Base-by-base conservation (phyloP, 2,797 vertebrate genomes). In the Columba guinea region DNA sequence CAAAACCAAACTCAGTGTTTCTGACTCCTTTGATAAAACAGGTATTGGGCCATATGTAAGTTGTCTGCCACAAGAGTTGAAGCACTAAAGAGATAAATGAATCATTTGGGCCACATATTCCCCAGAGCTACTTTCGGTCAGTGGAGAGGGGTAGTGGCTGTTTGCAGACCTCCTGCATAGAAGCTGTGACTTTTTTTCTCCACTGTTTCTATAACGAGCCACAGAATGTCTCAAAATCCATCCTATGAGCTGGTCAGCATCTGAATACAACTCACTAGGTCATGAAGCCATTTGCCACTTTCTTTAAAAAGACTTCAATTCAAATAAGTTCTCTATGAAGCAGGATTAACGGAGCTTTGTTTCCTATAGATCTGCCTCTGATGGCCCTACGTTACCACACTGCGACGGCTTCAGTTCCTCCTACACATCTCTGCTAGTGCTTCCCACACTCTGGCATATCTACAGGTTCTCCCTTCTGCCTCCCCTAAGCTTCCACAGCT, bases 121-220 rank as follows among this genome's bases (percentile, higher is more conserved):
- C 91, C 74, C 79, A 90, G 76, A 62, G 70, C 41, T 84, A 27
- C 53, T 80, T 81, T 22, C 53, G 86, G 77, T 18, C 65, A 55
- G 59, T 5, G 17, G 32, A 86, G 80, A 81, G 62, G 55, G 79
- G 74, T 55, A 48, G 86, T 11, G 24, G 79, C 69, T 84, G 28
- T 71, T 77, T 86, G 62, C 65, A 93, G 85, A 90, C 80, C 85
- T 93, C 90, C 69, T 88, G 79, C 91, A 65, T 75, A 80, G 74
- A 81, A 75, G 58, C 65, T 73, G 48, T 84, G 73, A 95, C 83
- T 90, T 58, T 69, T 32, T 89, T 90, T 84, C 91, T 89, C 92
- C 84, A 69, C 58, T 62, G 19, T 21, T 93, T 90, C 93, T 69
- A 15, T 34, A 35, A 91, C 65, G 65, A 84, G 51, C 11, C 62